A percentile compares a stretch with the other conserved stretches of the same genome.
These are phyloP conservation scores for Euclidia mi DNA, from an alignment of 2,888 invertebrate genomes.

Conservation along the genomic window DNA sequence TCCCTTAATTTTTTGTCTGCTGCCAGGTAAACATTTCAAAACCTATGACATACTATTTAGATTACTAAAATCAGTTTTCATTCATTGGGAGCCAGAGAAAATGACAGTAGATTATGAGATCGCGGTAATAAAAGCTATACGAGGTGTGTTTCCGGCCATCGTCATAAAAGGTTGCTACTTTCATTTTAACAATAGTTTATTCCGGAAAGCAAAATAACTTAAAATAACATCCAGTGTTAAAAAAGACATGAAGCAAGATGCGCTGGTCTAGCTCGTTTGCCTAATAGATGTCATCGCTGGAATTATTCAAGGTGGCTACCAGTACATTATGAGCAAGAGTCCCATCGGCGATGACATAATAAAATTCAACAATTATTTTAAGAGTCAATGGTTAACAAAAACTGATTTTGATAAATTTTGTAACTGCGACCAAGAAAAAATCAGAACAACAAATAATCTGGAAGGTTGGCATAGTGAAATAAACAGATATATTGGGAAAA, in stretches of 20 bases:
- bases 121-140: not conserved
- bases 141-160: not conserved
- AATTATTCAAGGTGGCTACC: not conserved
- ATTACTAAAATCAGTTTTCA: not conserved
- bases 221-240: constrained; percentile 1
- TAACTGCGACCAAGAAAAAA: constrained; percentile 15
- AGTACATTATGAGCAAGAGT: constrained; percentile 8
- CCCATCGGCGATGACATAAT: constrained; percentile 7
- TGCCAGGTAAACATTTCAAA: not conserved
- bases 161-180: not conserved
- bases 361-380: constrained; percentile 12
- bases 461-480: constrained; percentile 18
- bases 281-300: too few species aligned
- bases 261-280: constrained; percentile 6
- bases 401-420: constrained; percentile 2
- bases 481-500: constrained; percentile 23
- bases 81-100: constrained; percentile 2
- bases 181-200: constrained; percentile 3
- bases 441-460: constrained; percentile 19
- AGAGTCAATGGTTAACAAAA: constrained; percentile 8
- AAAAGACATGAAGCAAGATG: constrained; percentile 6
- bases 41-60: constrained; percentile 4
- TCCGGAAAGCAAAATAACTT: constrained; percentile 4
- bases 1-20: constrained; percentile 2
- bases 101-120: constrained; percentile 7